Evolutionary conservation across 2,888 invertebrate species (phyloP).

Genomic region (Mesorhabditis spiculigera): DNA sequence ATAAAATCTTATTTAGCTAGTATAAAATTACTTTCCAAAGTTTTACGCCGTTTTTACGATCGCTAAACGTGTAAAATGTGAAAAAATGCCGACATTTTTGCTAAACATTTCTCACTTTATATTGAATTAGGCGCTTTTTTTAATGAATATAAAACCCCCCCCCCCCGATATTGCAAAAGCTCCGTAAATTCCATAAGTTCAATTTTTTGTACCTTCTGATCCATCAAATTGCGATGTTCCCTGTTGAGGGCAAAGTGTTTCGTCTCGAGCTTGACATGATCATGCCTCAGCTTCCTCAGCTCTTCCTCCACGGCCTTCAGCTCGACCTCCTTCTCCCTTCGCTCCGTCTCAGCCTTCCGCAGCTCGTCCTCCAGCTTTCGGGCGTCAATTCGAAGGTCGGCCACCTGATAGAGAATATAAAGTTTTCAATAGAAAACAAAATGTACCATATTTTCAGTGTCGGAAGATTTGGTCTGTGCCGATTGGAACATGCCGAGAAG

Average conservation of each 20-base stretch:
- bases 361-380: not conserved
- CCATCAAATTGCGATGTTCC: not conserved
- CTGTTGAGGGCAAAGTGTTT: slow-evolving; percentile 12
- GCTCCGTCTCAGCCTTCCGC: not conserved
- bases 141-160: no score
- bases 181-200: no score
- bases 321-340: not conserved
- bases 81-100: no score
- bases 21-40: no score
- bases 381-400: not conserved
- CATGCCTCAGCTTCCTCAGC: slow-evolving; percentile 12
- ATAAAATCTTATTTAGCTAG: no score
- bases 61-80: no score
- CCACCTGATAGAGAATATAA: not conserved
- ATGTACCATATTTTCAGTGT: not conserved
- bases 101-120: no score
- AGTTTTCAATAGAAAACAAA: no score
- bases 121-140: no score
- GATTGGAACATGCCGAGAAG: not conserved
- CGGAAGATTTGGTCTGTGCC: not conserved
- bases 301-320: slow-evolving; percentile 10
- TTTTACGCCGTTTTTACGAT: no score
- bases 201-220: not conserved
- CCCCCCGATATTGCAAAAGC: no score
- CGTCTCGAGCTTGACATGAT: slow-evolving; percentile 12